These are phyloP conservation scores for Eurypyga helias DNA, from an alignment of 2,113 vertebrate genomes.

Conservation along the genomic window DNA sequence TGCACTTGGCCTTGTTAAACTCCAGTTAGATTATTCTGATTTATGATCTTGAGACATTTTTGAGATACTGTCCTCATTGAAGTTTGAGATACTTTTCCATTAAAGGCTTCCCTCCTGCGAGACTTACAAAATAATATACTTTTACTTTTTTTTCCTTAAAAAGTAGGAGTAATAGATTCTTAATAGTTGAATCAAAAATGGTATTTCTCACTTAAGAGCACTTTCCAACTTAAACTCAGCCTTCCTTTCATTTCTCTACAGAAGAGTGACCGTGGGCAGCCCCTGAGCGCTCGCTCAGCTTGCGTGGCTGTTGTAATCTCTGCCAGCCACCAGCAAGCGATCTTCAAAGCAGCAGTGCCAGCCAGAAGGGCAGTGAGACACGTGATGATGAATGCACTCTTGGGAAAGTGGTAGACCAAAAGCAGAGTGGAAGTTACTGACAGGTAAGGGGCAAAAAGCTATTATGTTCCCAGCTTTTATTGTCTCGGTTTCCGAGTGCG, in stretches of 20 bases:
- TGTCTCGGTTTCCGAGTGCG: neutral
- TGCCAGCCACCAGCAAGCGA: neutral
- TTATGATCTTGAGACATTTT: slow-evolving; percentile 4
- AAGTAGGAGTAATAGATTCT: neutral
- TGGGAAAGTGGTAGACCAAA: neutral
- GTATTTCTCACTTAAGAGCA: neutral
- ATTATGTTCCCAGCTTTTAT: neutral
- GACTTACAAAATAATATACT: neutral
- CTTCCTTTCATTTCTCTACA: neutral
- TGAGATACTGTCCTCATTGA: neutral
- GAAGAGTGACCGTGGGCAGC: neutral
- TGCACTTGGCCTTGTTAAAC: too few relatives aligned
- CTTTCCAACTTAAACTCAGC: neutral
- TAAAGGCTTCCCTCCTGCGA: neutral
- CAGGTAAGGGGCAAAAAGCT: neutral
- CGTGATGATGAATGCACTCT: neutral
- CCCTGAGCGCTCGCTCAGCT: neutral
- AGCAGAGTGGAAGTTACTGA: neutral
- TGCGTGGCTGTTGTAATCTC: neutral
- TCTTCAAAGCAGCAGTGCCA: neutral
- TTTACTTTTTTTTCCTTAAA: neutral
- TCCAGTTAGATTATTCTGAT: slow-evolving; percentile 11
- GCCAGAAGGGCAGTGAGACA: neutral
- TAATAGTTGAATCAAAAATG: neutral
- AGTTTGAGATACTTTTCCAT: neutral